phyloP scores from a whole-genome alignment of 2,797 vertebrate species.

The Hozukius guyotensis region DNA sequence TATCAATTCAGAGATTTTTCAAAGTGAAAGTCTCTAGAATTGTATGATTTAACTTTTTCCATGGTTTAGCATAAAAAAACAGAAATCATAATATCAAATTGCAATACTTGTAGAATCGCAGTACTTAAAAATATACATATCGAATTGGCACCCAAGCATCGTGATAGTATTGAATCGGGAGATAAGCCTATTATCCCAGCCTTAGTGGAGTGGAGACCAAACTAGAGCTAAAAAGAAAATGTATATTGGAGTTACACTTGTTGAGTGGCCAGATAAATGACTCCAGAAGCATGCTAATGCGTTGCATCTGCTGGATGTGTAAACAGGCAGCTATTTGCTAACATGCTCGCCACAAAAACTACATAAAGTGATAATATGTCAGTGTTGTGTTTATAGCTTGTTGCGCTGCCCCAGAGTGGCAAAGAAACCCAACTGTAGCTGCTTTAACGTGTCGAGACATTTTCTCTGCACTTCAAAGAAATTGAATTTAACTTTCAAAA shows the following conservation, averaged over 20 bases:
- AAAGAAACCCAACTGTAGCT: background rate
- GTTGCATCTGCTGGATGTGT: background rate
- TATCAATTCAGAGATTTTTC: background rate
- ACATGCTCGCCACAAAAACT: background rate
- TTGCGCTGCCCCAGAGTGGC: background rate
- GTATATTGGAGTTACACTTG: background rate
- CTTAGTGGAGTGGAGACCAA: too few species aligned
- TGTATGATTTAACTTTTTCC: background rate
- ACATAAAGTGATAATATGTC: background rate
- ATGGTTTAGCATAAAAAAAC: background rate
- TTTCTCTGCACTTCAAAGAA: background rate
- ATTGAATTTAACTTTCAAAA: slow-evolving; percentile 3
- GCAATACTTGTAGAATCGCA: too few species aligned
- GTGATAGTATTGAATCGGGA: too few species aligned
- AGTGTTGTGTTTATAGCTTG: background rate
- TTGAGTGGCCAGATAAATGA: background rate
- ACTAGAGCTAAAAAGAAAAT: background rate
- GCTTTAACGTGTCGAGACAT: background rate
- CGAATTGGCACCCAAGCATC: too few species aligned
- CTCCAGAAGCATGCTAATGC: background rate
- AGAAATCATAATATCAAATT: too few species aligned
- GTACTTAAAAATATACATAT: too few species aligned
- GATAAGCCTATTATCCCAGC: too few species aligned
- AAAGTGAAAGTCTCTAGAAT: background rate
- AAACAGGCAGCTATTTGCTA: background rate